phyloP scores from a whole-genome alignment of 2,888 invertebrate species.

The Diachrysia chrysitis region DNA sequence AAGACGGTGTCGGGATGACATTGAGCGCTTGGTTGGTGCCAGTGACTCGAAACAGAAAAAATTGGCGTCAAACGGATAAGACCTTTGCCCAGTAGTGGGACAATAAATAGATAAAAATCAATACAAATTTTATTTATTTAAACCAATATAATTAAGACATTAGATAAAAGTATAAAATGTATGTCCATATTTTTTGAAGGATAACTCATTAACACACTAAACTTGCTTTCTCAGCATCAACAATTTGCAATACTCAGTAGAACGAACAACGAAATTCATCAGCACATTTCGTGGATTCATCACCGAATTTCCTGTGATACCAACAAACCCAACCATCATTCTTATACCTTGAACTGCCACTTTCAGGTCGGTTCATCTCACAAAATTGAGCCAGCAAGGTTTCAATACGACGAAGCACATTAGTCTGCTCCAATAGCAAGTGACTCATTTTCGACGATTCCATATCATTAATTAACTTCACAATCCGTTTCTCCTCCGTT shows the following conservation, averaged over 20 bases:
- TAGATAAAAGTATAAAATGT: too few relatives aligned
- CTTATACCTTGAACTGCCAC: not conserved
- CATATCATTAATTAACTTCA: not conserved
- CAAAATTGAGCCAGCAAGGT: not conserved
- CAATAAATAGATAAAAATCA: too few relatives aligned
- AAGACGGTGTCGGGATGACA: too few relatives aligned
- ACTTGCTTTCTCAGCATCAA: not conserved
- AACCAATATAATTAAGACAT: too few relatives aligned
- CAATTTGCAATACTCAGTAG: not conserved
- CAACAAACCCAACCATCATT: slow-evolving; percentile 9
- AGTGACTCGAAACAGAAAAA: too few relatives aligned
- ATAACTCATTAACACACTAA: too few relatives aligned
- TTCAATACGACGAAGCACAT: not conserved
- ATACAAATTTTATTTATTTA: too few relatives aligned
- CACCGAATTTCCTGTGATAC: slow-evolving; percentile 6
- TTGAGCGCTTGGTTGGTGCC: too few relatives aligned
- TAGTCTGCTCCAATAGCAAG: not conserved
- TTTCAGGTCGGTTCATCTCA: not conserved
- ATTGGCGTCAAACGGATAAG: too few relatives aligned
- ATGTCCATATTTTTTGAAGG: too few relatives aligned
- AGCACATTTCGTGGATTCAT: not conserved
- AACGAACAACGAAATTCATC: not conserved
- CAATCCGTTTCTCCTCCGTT: not conserved
- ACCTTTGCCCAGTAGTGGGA: too few relatives aligned
- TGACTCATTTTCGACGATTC: not conserved